Percentiles rank a stretch among this genome's conserved stretches.
Evolutionary conservation across 2,113 vertebrate genomes (phyloP).

Genomic region (Clarias macrocephalus): DNA sequence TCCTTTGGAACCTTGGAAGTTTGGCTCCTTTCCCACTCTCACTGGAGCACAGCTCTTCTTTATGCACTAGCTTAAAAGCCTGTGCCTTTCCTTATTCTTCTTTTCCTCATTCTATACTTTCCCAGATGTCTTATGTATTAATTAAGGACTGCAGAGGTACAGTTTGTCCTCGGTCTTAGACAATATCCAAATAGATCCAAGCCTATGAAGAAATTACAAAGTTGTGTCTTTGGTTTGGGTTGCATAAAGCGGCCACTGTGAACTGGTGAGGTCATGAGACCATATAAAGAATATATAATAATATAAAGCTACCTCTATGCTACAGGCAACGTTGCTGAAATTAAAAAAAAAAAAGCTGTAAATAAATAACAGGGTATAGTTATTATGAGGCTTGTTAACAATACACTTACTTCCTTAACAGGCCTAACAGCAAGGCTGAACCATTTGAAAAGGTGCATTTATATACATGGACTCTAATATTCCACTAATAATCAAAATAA

Average conservation of each 20-base stretch:
- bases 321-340: background rate
- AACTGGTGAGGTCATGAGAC: slow-evolving; percentile 26
- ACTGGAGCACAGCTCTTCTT: slow-evolving; percentile 43
- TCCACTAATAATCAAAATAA: too few species aligned
- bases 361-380: background rate
- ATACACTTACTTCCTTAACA: background rate
- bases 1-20: slow-evolving; percentile 57
- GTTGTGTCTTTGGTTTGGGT: slow-evolving; percentile 55
- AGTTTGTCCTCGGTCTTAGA: slow-evolving; percentile 58
- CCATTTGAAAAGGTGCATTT: too few species aligned
- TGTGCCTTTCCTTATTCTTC: slow-evolving; percentile 45
- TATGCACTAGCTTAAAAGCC: slow-evolving; percentile 65
- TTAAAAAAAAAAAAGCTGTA: background rate
- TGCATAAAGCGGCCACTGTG: slow-evolving; percentile 57
- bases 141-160: slow-evolving; percentile 58
- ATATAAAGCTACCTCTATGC: background rate
- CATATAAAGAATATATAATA: slow-evolving; percentile 10
- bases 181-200: slow-evolving; percentile 64
- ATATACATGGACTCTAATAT: too few species aligned
- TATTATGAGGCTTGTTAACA: background rate
- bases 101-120: slow-evolving; percentile 45
- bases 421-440: background rate
- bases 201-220: slow-evolving; percentile 51
- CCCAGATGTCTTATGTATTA: slow-evolving; percentile 60
- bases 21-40: slow-evolving; percentile 19